Evolutionary conservation across 2,888 invertebrate genomes (phyloP).

Genomic region (Gerris lacustris): DNA sequence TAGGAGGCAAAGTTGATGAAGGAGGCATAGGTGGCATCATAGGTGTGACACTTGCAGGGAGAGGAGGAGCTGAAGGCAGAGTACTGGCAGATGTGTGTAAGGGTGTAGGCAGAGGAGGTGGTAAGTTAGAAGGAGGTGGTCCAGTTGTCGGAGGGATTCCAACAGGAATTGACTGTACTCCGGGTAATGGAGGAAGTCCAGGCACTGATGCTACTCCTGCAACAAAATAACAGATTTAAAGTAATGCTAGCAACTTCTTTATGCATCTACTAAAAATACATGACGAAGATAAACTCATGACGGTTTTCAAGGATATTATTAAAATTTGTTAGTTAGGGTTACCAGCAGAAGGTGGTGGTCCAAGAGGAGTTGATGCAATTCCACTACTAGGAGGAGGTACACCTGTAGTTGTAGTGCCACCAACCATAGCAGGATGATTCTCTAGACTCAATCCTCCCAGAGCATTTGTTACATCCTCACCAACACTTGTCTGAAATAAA

Average conservation of each 20-base stretch:
- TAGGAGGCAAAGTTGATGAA: neutral
- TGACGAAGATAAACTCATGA: too few relatives aligned
- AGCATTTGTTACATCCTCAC: neutral
- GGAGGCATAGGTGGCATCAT: slow-evolving; percentile 6
- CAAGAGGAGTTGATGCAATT: too few relatives aligned
- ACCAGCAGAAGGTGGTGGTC: too few relatives aligned
- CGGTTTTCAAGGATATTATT: too few relatives aligned
- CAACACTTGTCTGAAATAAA: neutral
- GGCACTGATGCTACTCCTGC: neutral
- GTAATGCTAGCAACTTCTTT: too few relatives aligned
- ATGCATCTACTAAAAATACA: too few relatives aligned
- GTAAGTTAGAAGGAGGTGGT: neutral
- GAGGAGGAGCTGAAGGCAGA: slow-evolving; percentile 15
- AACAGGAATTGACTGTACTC: neutral
- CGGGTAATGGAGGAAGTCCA: neutral
- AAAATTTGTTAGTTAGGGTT: too few relatives aligned
- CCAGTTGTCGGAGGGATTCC: neutral
- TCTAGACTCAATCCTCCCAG: neutral
- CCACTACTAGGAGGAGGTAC: neutral
- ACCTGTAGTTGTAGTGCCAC: slow-evolving; percentile 8
- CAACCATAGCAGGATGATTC: slow-evolving; percentile 13
- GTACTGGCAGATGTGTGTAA: slow-evolving; percentile 18
- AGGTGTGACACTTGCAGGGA: neutral
- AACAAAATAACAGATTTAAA: neutral
- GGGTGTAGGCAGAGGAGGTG: slow-evolving; percentile 15